phyloP scores from a whole-genome alignment of 92 coral and sea anemone genomes.

The Blastomussa wellsi region DNA sequence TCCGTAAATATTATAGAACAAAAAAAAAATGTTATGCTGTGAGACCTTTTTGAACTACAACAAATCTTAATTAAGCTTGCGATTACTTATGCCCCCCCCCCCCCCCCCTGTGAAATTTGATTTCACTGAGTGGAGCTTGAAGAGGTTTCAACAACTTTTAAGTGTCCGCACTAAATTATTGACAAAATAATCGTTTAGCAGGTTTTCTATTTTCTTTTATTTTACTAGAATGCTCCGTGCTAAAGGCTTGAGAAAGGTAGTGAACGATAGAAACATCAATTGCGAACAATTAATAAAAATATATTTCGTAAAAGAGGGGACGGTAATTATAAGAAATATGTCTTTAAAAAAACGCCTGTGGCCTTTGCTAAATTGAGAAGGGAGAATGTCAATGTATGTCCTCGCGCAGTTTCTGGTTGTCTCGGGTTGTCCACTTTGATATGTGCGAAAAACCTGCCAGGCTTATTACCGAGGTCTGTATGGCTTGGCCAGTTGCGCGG shows the following conservation, averaged over 20 bases:
- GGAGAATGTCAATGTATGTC: not conserved
- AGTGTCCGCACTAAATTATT: constrained; percentile 5
- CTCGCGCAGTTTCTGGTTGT: not conserved
- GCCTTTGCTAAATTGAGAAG: not conserved
- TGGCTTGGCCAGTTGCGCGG: not conserved
- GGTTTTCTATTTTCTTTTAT: constrained; percentile 16
- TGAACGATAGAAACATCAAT: not conserved
- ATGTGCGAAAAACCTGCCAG: constrained; percentile 21
- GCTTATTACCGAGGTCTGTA: not conserved
- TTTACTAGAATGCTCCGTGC: not conserved
- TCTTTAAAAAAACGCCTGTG: not conserved
- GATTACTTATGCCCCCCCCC: not conserved
- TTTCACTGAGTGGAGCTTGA: not conserved
- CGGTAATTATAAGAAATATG: not conserved
- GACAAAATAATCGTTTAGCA: not conserved
- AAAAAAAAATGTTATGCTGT: not conserved
- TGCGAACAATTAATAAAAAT: not conserved
- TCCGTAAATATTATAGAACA: not conserved
- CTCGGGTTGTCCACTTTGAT: not conserved
- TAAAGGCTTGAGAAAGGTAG: not conserved
- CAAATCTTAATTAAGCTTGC: not conserved
- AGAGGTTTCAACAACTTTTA: not conserved
- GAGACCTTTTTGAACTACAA: not conserved
- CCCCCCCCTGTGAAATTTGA: not conserved
- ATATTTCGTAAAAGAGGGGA: not conserved